These are phyloP conservation scores for Limnephilus lunatus DNA, from an alignment of 2,888 invertebrate genomes.

Conservation along the genomic window DNA sequence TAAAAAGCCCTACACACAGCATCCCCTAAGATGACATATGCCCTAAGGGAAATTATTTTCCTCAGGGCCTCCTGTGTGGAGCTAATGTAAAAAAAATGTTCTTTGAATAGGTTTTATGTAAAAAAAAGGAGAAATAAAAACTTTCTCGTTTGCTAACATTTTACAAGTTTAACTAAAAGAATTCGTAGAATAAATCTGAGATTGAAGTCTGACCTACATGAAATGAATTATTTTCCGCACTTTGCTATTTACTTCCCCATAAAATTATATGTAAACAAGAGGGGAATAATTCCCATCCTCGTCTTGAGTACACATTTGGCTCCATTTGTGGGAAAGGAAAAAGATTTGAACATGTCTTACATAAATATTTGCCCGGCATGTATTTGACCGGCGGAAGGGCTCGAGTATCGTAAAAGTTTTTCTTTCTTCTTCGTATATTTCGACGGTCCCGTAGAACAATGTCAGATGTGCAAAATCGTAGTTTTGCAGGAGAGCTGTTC, in stretches of 20 bases:
- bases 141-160: neutral
- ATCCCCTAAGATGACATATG: too few relatives aligned
- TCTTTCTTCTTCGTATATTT: neutral
- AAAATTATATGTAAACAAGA: slow-evolving; percentile 30
- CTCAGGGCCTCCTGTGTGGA: too few relatives aligned
- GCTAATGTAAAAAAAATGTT: too few relatives aligned
- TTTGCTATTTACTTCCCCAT: slow-evolving; percentile 4
- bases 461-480: too few relatives aligned
- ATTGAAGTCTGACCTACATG: neutral
- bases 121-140: neutral
- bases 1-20: too few relatives aligned
- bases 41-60: too few relatives aligned
- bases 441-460: too few relatives aligned
- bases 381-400: neutral
- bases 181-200: neutral
- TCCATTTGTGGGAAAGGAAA: slow-evolving; percentile 30
- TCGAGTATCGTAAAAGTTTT: slow-evolving; percentile 32
- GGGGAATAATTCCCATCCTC: slow-evolving; percentile 8
- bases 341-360: slow-evolving; percentile 21
- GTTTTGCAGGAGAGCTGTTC: too few relatives aligned
- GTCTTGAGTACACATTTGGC: slow-evolving; percentile 22
- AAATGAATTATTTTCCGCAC: neutral
- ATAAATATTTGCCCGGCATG: slow-evolving; percentile 35
- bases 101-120: neutral
- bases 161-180: neutral